Base-by-base conservation (phyloP, 2,888 invertebrate species). In the Cerceris ruficornis region DNA sequence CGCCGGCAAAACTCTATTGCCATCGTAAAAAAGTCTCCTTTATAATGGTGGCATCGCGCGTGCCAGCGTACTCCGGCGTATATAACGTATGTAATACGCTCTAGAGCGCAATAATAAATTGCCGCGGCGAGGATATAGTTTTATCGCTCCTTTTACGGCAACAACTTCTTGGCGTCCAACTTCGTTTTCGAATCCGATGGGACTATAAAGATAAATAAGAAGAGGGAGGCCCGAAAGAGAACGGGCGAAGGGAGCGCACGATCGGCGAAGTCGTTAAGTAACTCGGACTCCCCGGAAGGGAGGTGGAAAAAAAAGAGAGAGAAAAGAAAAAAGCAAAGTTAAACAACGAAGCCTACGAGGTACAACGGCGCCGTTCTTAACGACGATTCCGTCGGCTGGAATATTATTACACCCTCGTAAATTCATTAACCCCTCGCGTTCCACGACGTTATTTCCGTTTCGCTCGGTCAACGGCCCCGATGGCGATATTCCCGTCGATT, bases 111-210 rank as follows among this genome's bases (percentile, higher is more conserved):
- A 86, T 86, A 84, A 80, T 80, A 86, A 85, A 86, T 86, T 82
- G 82, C 82, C 41, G 70, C 46, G 28, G 70, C 55, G 67, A 42
- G 59, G 68, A 72, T 76, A 86, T 85, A 85, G 82, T 86, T 85
- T 85, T 85, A 86, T 86, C 82, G 85, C 57, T 28, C 54, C 78
- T 82, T 86, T 86, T 85, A 84, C 75, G 80, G 58, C 70, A 57
- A 28, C 67, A 52, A 67, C 67, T 73, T 50, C 57, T 71, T 62
- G 46, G 61, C 49, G 67, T 68, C 46, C 9, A 69, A 58, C 71
- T 75, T 57, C 72, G 62, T 79, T 85, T 80, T 80, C 84, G 67
- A 85, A 85, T 86, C 85, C 85, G 80, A 75, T 77, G 85, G 77
- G 80, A 75, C 77, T 62, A 72, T 83, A 82, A 80, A 86, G 81